Percentiles rank a stretch among this genome's conserved stretches.
Evolutionary conservation across 1,140 invertebrate species (phyloP).

Genomic region (Bombyx mandarina): DNA sequence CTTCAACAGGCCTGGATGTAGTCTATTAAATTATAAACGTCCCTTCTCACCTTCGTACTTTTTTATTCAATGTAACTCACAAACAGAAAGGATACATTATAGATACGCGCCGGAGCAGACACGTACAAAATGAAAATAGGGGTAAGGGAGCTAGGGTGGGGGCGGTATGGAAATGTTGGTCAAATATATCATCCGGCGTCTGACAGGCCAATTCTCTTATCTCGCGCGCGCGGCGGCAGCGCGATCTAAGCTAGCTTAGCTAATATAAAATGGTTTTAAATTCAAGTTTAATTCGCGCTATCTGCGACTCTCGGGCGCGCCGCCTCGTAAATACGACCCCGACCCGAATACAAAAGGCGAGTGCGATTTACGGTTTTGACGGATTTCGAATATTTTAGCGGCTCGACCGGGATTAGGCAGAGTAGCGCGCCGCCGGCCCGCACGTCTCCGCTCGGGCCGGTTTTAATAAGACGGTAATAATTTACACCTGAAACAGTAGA

Average conservation of each 20-base stretch:
- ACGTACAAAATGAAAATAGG: conserved; percentile 70
- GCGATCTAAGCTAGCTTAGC: conserved; percentile 68
- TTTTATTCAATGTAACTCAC: conserved; percentile 54
- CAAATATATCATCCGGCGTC: conserved; percentile 88
- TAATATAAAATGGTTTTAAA: conserved; percentile 71
- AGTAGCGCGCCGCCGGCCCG: conserved; percentile 31
- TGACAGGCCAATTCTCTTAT: conserved; percentile 91
- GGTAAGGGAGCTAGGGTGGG: conserved; percentile 48
- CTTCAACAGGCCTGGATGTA: conserved; percentile 42
- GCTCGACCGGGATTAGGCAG: conserved; percentile 32
- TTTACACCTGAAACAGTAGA: conserved; percentile 13
- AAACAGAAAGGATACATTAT: conserved; percentile 60
- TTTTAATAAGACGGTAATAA: conserved; percentile 42
- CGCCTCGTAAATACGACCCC: conserved; percentile 43
- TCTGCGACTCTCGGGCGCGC: conserved; percentile 43
- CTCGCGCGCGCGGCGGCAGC: conserved; percentile 65
- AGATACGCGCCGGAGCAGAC: conserved; percentile 57
- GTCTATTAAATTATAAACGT: conserved; percentile 48
- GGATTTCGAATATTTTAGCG: conserved; percentile 57
- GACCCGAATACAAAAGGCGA: conserved; percentile 46
- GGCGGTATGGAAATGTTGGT: conserved; percentile 85
- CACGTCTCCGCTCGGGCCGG: conserved; percentile 10
- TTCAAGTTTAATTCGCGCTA: conserved; percentile 68
- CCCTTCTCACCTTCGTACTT: conserved; percentile 44
- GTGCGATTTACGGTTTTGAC: conserved; percentile 62